phyloP scores from a whole-genome alignment of 2,888 invertebrate genomes.

The Acheta domesticus region DNA sequence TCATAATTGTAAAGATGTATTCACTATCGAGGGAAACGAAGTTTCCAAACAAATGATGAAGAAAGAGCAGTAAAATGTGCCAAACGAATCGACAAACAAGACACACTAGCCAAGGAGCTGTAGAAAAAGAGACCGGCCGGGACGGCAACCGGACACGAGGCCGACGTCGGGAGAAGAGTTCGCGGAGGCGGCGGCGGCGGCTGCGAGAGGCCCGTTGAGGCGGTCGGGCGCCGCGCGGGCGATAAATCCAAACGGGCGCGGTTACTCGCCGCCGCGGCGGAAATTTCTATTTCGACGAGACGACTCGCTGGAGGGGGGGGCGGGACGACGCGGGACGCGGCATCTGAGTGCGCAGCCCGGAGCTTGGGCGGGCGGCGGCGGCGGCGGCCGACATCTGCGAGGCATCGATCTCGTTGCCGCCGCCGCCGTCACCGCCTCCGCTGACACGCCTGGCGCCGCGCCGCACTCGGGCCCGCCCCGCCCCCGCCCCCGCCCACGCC shows the following conservation, averaged over 20 bases:
- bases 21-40: too few species aligned
- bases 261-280: not conserved
- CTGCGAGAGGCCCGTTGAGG: too few species aligned
- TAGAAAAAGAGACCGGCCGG: too few species aligned
- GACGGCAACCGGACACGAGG: too few species aligned
- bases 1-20: too few species aligned
- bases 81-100: too few species aligned
- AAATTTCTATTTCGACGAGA: not conserved
- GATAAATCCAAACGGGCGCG: not conserved
- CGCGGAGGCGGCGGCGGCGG: too few species aligned
- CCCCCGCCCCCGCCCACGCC: not conserved
- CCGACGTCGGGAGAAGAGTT: too few species aligned
- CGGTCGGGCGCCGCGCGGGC: not conserved
- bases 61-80: too few species aligned
- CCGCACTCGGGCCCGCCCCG: not conserved
- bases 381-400: not conserved
- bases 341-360: not conserved
- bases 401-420: not conserved
- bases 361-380: not conserved
- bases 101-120: too few species aligned
- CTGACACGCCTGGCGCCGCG: slow-evolving; percentile 20
- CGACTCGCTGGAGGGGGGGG: slow-evolving; percentile 1
- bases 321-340: not conserved
- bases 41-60: too few species aligned
- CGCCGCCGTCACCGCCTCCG: slow-evolving; percentile 12